phyloP scores from a whole-genome alignment of 2,797 vertebrate genomes.

The Neosilurus hyrtlii region DNA sequence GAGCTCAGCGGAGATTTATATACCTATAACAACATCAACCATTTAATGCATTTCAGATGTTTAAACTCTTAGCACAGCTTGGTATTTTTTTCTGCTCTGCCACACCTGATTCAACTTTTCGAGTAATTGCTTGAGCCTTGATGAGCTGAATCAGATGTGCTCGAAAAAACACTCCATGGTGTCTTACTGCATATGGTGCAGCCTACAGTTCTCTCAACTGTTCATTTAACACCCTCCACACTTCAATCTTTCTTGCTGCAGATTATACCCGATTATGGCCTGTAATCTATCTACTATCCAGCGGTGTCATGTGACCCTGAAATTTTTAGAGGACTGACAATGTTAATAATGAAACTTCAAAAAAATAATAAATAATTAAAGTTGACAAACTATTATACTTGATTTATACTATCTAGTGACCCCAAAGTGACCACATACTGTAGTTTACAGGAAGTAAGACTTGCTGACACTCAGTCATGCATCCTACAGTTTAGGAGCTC shows the following conservation, averaged over 20 bases:
- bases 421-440: background rate
- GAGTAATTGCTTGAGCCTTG: constrained; percentile 14
- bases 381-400: no score
- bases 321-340: background rate
- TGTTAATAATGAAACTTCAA: background rate
- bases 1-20: background rate
- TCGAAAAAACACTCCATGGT: background rate
- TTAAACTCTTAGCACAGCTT: constrained; percentile 13
- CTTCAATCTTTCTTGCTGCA: background rate
- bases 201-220: background rate
- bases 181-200: background rate
- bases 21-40: background rate
- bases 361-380: background rate
- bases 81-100: constrained; percentile 19
- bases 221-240: constrained; percentile 1
- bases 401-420: background rate
- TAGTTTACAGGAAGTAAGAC: background rate
- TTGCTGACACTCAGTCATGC: background rate
- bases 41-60: constrained; percentile 9
- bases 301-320: no score
- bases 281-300: background rate
- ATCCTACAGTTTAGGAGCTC: background rate
- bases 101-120: constrained; percentile 31
- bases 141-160: constrained; percentile 27
- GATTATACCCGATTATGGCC: background rate